Conservation (phyloP, 2,113 vertebrate genomes). For the Bagarius yarrelli region DNA sequence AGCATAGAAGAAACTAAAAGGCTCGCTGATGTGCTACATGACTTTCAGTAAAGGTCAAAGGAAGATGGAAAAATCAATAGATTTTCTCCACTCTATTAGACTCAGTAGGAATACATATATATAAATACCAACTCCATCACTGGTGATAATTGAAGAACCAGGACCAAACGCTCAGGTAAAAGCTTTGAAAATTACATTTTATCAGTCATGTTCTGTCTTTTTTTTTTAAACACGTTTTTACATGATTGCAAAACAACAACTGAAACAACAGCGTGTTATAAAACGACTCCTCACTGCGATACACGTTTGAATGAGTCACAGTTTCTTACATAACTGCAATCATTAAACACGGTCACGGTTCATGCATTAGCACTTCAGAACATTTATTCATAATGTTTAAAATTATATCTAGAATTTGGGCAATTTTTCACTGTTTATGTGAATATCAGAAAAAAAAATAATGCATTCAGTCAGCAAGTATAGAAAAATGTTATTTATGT, state of each 20-base stretch:
- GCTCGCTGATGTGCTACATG: constrained; percentile 57
- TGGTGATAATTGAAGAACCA: neutral
- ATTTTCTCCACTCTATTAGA: constrained; percentile 45
- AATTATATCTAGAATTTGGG: neutral
- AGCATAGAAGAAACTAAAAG: constrained; percentile 62
- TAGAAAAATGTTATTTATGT: too few species aligned
- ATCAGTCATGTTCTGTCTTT: neutral
- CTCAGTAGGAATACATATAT: constrained; percentile 2
- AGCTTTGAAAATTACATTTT: neutral
- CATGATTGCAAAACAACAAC: neutral
- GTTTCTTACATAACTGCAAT: constrained; percentile 1
- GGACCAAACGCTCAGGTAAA: neutral
- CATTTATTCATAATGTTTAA: neutral
- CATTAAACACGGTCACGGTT: too few species aligned
- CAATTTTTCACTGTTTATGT: neutral
- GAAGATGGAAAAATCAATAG: constrained; percentile 65
- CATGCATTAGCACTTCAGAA: neutral
- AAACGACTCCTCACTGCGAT: neutral
- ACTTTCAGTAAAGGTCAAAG: constrained; percentile 67
- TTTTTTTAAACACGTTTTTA: too few species aligned
- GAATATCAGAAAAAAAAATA: neutral
- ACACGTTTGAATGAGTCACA: constrained; percentile 7
- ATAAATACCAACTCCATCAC: neutral
- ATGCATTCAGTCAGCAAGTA: too few species aligned
- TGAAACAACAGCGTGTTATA: neutral